phyloP scores from a whole-genome alignment of 2,888 invertebrate species.

The Drosophila austrosaltans region DNA sequence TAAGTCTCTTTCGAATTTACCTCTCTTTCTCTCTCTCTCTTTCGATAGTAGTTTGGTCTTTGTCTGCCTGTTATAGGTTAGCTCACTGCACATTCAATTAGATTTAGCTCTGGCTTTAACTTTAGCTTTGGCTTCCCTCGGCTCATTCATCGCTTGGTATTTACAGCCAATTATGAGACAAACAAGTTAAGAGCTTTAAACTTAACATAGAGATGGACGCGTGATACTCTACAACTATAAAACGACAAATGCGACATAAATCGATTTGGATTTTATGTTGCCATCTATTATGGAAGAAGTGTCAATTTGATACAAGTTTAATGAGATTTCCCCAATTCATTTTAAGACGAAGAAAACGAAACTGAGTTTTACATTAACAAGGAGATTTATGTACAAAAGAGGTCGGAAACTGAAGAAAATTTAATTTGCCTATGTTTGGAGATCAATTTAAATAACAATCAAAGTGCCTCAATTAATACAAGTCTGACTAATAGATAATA shows the following conservation, averaged over 20 bases:
- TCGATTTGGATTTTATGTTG: slow-evolving; percentile 4
- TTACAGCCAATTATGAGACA: slow-evolving; percentile 77
- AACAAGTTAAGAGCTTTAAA: slow-evolving; percentile 53
- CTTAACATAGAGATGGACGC: slow-evolving; percentile 25
- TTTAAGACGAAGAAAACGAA: background rate
- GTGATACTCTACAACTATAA: slow-evolving; percentile 20
- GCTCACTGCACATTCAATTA: slow-evolving; percentile 70
- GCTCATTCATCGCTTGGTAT: slow-evolving; percentile 62
- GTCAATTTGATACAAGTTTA: background rate
- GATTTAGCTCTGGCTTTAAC: slow-evolving; percentile 61
- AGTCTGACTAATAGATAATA: no score
- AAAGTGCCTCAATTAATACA: no score
- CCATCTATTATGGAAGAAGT: background rate
- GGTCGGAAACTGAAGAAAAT: no score
- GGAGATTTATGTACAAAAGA: no score
- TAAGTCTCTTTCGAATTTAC: no score
- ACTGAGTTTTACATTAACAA: no score
- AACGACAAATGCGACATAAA: slow-evolving; percentile 1
- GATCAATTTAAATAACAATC: no score
- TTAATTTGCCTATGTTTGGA: no score
- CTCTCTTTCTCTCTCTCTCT: background rate
- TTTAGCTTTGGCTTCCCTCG: slow-evolving; percentile 33
- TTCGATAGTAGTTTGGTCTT: slow-evolving; percentile 1
- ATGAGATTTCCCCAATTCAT: background rate
- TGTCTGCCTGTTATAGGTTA: slow-evolving; percentile 22